Evolutionary conservation across 2,888 invertebrate species (phyloP), one percentile per base, ranked within the genome.

Genomic region (Andrena chrysosceles): DNA sequence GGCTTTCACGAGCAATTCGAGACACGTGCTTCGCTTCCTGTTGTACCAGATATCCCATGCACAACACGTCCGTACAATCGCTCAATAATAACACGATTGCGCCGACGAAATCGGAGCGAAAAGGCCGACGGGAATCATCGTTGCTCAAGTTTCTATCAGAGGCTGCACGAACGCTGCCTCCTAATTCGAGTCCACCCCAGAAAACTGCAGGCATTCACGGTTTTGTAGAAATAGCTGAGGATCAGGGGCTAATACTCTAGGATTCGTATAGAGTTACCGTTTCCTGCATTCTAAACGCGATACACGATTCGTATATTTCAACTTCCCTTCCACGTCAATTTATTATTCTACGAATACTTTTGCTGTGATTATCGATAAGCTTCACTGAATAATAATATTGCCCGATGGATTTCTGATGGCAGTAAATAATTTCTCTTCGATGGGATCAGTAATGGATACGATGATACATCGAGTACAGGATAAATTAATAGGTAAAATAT

Each of bases 1-100:
- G 67, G 80, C 80, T 81, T 81, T 72, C 81, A 72, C 81, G 72
- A 79, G 63, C 80, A 56, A 81, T 79, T 79, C 81, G 67, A 79
- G 49, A 72, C 81, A 81, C 81, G 81, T 72, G 81, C 81, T 31
- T 42, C 81, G 81, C 80, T 81, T 79, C 81, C 81, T 79, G 71
- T 79, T 81, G 71, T 72, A 79, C 48, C 49, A 35, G 80, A 80
- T 80, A 79, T 49, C 48, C 23, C 23, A 79, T 79, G 80, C 81
- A 52, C 56, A 42, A 62, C 81, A 79, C 81, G 80, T 81, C 8
- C 67, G 60, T 35, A 29, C 72, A 79, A 81, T 81, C 80, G 80
- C 71, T 81, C 80, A 54, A 78, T 79, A 79, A 81, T 81, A 80
- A 79, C 71, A 72, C 80, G 80, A 78, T 78, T 67, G 79, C 66